Conservation (phyloP, 2,797 vertebrate genomes). For the Streptopelia turtur region DNA sequence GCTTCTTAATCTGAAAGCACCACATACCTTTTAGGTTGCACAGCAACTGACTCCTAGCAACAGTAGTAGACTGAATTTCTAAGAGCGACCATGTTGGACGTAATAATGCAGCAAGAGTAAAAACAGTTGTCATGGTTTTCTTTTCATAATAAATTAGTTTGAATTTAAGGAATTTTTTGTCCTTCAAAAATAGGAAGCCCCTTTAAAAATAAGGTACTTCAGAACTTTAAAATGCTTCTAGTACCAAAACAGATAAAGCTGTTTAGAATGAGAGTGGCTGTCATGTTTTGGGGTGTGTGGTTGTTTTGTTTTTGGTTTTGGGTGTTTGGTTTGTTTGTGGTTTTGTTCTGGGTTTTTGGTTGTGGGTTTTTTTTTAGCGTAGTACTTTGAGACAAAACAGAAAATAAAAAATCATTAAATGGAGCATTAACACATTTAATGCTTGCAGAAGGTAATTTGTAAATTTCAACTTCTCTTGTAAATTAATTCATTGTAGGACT, state of each 20-base stretch:
- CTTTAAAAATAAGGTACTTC: constrained; percentile 59
- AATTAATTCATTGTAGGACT: constrained; percentile 2
- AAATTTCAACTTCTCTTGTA: not conserved
- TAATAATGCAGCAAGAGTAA: constrained; percentile 78
- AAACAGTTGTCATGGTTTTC: constrained; percentile 78
- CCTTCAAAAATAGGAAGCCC: constrained; percentile 50
- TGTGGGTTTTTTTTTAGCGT: not conserved
- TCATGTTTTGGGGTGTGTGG: not conserved
- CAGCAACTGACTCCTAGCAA: constrained; percentile 80
- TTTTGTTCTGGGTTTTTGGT: too few species aligned
- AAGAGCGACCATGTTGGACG: constrained; percentile 73
- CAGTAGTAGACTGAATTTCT: constrained; percentile 77
- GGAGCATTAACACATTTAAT: constrained; percentile 13
- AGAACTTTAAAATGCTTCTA: constrained; percentile 30
- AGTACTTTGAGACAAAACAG: not conserved
- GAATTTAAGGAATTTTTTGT: constrained; percentile 66
- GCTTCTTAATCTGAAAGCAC: constrained; percentile 74
- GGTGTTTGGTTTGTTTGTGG: not conserved
- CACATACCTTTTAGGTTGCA: constrained; percentile 79
- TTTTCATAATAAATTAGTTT: constrained; percentile 73
- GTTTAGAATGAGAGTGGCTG: constrained; percentile 7
- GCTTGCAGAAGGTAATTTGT: not conserved
- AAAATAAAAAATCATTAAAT: constrained; percentile 34
- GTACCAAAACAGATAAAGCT: constrained; percentile 34
- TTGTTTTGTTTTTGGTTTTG: not conserved